Evolutionary conservation across 1,140 invertebrate species (phyloP).

Genomic region (Asbolus verrucosus): DNA sequence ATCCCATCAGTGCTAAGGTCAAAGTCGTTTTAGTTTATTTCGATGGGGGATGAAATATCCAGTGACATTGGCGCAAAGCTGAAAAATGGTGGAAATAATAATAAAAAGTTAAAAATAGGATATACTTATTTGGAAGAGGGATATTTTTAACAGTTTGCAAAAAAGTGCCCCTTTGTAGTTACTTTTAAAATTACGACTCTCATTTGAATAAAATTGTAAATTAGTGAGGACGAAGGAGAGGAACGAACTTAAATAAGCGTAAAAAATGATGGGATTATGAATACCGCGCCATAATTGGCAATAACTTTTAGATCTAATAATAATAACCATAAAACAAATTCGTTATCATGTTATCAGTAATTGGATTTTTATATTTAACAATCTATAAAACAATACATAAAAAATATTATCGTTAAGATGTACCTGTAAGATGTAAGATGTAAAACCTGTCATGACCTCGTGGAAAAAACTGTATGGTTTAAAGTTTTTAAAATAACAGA

Average conservation of each 20-base stretch:
- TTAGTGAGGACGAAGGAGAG: conserved; percentile 5
- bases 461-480: too few species aligned
- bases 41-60: conserved; percentile 18
- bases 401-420: too few species aligned
- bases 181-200: conserved; percentile 39
- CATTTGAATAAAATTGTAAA: conserved; percentile 36
- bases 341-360: too few species aligned
- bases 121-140: conserved; percentile 20
- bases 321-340: too few species aligned
- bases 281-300: too few species aligned
- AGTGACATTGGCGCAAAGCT: conserved; percentile 26
- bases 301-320: too few species aligned
- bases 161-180: conserved; percentile 17
- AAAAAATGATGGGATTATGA: too few species aligned
- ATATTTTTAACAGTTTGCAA: conserved; percentile 30
- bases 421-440: too few species aligned
- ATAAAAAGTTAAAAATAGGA: conserved; percentile 15
- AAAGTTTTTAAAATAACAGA: too few species aligned
- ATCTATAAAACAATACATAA: too few species aligned
- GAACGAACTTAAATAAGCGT: conserved; percentile 8
- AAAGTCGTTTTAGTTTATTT: conserved; percentile 26
- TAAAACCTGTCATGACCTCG: too few species aligned
- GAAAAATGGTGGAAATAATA: conserved; percentile 23
- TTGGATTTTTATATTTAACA: too few species aligned
- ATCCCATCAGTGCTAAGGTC: conserved; percentile 12